Evolutionary conservation across 2,797 vertebrate genomes (phyloP).

Genomic region (Sebastes taczanowskii): DNA sequence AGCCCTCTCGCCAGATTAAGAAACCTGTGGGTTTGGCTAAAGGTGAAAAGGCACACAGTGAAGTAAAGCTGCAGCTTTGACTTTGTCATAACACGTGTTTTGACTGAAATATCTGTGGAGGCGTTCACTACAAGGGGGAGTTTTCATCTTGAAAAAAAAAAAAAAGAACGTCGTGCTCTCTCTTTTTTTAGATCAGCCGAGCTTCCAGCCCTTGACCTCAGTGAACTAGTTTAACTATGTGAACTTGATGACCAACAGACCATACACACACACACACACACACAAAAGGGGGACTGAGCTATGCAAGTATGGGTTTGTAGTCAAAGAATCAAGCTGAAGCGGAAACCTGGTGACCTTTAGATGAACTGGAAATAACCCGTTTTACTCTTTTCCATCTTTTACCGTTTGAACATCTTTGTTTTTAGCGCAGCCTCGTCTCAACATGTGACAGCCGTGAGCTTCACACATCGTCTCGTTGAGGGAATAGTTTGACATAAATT

Average conservation of each 20-base stretch:
- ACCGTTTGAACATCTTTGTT: constrained; percentile 8
- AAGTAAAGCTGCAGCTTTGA: constrained; percentile 26
- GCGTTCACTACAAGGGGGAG: constrained; percentile 19
- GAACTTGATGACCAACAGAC: constrained; percentile 29
- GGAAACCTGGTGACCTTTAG: constrained; percentile 14
- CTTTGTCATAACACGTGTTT: constrained; percentile 19
- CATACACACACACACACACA: constrained; percentile 5
- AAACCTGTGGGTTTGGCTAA: constrained; percentile 54
- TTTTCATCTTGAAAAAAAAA: constrained; percentile 17
- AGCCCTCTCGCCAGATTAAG: constrained; percentile 34
- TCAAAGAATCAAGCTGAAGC: constrained; percentile 1
- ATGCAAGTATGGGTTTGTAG: neutral
- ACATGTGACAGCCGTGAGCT: neutral
- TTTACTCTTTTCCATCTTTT: constrained; percentile 5
- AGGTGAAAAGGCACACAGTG: constrained; percentile 38
- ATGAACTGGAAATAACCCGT: constrained; percentile 22
- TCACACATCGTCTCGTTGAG: neutral
- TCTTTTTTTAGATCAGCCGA: constrained; percentile 34
- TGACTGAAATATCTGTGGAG: constrained; percentile 24
- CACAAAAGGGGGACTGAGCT: neutral
- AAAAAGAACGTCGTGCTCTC: constrained; percentile 2
- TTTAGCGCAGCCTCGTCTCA: neutral
- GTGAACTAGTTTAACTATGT: constrained; percentile 37
- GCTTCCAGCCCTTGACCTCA: constrained; percentile 41
- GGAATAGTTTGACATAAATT: neutral